Conservation (phyloP, 2,113 vertebrate species). For the Paralichthys olivaceus region DNA sequence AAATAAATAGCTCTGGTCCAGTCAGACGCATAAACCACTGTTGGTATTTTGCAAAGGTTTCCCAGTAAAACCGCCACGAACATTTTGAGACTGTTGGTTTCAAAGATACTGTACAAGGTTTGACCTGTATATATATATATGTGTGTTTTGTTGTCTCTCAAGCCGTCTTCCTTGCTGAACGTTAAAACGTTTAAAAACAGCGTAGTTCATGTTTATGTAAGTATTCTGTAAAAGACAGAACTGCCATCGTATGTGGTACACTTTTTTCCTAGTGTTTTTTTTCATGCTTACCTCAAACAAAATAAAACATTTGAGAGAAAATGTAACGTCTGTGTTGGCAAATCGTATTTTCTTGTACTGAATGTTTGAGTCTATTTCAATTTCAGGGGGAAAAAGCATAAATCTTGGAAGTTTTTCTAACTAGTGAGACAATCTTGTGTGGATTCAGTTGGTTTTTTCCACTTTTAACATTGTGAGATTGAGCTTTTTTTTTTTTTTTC, state of each 20-base stretch:
- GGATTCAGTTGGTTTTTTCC: no score
- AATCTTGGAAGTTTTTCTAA: neutral
- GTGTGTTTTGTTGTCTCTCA: conserved; percentile 39
- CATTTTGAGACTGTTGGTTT: conserved; percentile 14
- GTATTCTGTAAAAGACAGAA: conserved; percentile 34
- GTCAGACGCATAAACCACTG: neutral
- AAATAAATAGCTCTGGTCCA: conserved; percentile 10
- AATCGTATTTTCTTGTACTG: neutral
- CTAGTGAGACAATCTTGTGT: no score
- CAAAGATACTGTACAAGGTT: conserved; percentile 41
- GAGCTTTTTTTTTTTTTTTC: no score
- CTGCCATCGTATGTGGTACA: neutral
- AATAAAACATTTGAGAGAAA: conserved; percentile 59
- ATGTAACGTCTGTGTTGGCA: neutral
- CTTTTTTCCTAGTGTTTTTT: conserved; percentile 30
- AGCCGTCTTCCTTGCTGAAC: conserved; percentile 35
- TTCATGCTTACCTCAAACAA: conserved; percentile 26
- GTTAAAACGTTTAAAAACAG: neutral
- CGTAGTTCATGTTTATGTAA: conserved; percentile 17
- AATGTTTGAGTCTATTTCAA: neutral
- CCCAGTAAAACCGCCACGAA: conserved; percentile 1
- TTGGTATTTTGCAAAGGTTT: conserved; percentile 9
- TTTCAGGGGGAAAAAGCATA: neutral
- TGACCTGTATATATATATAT: conserved; percentile 58
- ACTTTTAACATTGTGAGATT: no score